phyloP scores from a whole-genome alignment of 2,797 vertebrate species.

The Tapirus indicus region DNA sequence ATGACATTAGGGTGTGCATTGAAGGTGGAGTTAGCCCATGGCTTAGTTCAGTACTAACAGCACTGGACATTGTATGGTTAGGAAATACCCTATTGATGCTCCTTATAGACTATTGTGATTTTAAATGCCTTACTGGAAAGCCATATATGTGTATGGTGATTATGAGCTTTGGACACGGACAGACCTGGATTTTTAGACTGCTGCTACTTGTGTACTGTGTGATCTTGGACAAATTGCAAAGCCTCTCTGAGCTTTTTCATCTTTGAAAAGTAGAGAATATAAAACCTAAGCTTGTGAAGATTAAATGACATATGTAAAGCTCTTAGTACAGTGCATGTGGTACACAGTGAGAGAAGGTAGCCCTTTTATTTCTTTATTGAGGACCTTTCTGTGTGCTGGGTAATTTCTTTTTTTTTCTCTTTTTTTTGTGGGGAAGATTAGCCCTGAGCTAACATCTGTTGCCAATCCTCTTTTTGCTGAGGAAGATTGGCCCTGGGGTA shows the following conservation, averaged over 20 bases:
- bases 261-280: not conserved
- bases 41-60: slow-evolving; percentile 2
- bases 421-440: too few species aligned
- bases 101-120: not conserved
- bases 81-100: not conserved
- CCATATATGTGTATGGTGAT: not conserved
- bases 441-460: too few species aligned
- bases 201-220: not conserved
- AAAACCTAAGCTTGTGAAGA: not conserved
- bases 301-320: not conserved
- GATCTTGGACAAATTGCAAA: not conserved
- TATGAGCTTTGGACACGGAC: not conserved
- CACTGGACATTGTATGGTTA: not conserved
- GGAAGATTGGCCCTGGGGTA: too few species aligned
- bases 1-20: not conserved
- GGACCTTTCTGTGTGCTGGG: not conserved
- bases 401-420: not conserved
- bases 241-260: not conserved
- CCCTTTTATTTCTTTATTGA: slow-evolving; percentile 31
- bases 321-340: not conserved
- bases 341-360: not conserved
- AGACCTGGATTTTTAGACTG: not conserved
- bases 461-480: too few species aligned
- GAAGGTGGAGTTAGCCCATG: not conserved
- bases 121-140: not conserved